Conservation (phyloP, 2,113 vertebrate species). For the Eidolon helvum region DNA sequence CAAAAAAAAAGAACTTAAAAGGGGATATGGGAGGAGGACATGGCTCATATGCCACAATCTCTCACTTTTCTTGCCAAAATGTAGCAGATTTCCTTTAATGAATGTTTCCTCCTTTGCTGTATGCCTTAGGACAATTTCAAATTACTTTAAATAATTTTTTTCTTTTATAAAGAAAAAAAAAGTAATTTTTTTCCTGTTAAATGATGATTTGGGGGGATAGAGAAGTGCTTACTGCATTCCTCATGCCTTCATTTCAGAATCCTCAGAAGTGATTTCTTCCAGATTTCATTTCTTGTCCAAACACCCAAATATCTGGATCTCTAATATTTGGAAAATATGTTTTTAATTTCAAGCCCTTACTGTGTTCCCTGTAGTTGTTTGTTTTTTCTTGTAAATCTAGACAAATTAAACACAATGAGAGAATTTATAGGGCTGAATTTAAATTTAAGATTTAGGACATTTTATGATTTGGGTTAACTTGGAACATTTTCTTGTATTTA, state of each 20-base stretch:
- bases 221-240: not conserved
- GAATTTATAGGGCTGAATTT: not conserved
- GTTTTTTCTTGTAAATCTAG: not conserved
- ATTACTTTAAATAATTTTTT: not conserved
- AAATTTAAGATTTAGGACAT: not conserved
- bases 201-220: not conserved
- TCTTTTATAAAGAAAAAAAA: not conserved
- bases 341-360: not conserved
- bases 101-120: not conserved
- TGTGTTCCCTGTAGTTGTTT: not conserved
- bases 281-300: not conserved
- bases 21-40: not conserved
- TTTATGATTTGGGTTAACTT: not conserved
- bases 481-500: not conserved
- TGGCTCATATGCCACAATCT: not conserved
- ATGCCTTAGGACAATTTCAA: not conserved
- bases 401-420: not conserved
- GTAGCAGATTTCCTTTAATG: not conserved
- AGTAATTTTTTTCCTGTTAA: not conserved
- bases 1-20: not conserved
- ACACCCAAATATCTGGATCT: not conserved
- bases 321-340: not conserved
- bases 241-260: not conserved
- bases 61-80: not conserved
- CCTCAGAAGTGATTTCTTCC: not conserved